Evolutionary conservation across 2,113 vertebrate genomes (phyloP), one percentile per base, ranked within the genome.

Genomic region (Lepidothrix coronata): DNA sequence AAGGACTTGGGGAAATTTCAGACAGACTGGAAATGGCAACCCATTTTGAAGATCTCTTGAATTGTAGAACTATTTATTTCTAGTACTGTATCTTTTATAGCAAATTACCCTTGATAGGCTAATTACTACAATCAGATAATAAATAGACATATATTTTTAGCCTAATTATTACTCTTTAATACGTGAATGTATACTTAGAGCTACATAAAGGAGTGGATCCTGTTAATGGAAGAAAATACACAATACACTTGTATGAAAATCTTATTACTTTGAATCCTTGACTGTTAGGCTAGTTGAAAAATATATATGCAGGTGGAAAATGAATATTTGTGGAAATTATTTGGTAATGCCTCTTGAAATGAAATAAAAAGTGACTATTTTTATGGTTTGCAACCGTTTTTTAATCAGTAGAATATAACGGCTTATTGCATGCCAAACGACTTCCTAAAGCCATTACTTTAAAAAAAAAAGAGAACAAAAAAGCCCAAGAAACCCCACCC

Each of bases 61-160:
- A 92, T 12, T 85, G 93, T 97, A 98, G 98, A 97, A 95, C 95
- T 98, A 98, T 98, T 98, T 98, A 98, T 98, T 98, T 98, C 96
- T 95, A 96, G 96, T 96, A 96, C 95, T 91, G 89, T 96, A 90
- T 85, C 96, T 97, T 98, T 97, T 95, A 91, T 98, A 98, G 97
- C 94, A 96, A 96, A 97, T 85, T 90, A 95, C 78, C 89, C 95
- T 67, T 39, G n/a, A 79, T 96, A 96, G 96, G 89, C 82, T 94
- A 89, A 97, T 97, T 95, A 95, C 93, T 97, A 62, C 96, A 86
- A 22, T 96, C 91, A 85, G 77, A 97, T 97, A 95, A 97, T 96
- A 96, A 96, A 93, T 85, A 98, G 95, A 94, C 95, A 79, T 87
- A 94, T 96, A 95, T 96, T 94, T 91, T 79, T 97, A 98, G 94